Evolutionary conservation across 2,888 invertebrate species (phyloP).

Genomic region (Artemia sinica): DNA sequence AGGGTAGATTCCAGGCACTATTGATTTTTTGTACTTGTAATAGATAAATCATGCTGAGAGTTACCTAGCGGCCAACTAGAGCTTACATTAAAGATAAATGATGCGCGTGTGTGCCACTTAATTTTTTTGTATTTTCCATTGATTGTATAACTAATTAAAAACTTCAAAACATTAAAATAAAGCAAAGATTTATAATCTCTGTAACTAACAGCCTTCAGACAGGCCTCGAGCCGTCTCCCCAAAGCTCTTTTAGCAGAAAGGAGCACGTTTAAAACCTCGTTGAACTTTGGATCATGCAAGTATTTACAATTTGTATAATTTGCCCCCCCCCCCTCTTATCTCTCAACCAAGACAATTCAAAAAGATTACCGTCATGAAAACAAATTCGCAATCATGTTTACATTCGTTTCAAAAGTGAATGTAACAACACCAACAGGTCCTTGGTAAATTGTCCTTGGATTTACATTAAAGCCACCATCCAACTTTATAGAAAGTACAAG

Average conservation of each 20-base stretch:
- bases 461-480: conserved; percentile 34
- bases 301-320: too few relatives aligned
- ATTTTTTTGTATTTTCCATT: neutral
- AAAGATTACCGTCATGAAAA: conserved; percentile 36
- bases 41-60: neutral
- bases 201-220: too few relatives aligned
- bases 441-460: conserved; percentile 31
- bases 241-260: too few relatives aligned
- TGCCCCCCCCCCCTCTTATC: too few relatives aligned
- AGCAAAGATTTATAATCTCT: neutral
- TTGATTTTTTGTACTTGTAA: neutral
- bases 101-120: neutral
- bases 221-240: too few relatives aligned
- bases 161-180: conserved; percentile 22
- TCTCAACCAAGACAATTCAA: too few relatives aligned
- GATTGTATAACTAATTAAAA: conserved; percentile 14
- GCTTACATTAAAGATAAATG: neutral
- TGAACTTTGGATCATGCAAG: too few relatives aligned
- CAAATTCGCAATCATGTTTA: conserved; percentile 36
- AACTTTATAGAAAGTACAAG: conserved; percentile 35
- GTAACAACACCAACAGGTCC: conserved; percentile 33
- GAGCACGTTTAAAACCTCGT: too few relatives aligned
- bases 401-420: conserved; percentile 40
- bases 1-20: neutral
- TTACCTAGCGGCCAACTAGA: neutral